Percentiles rank a stretch among this genome's conserved stretches.
These are phyloP conservation scores for Lasioglossum morio DNA, from an alignment of 2,888 invertebrate genomes.

Conservation along the genomic window DNA sequence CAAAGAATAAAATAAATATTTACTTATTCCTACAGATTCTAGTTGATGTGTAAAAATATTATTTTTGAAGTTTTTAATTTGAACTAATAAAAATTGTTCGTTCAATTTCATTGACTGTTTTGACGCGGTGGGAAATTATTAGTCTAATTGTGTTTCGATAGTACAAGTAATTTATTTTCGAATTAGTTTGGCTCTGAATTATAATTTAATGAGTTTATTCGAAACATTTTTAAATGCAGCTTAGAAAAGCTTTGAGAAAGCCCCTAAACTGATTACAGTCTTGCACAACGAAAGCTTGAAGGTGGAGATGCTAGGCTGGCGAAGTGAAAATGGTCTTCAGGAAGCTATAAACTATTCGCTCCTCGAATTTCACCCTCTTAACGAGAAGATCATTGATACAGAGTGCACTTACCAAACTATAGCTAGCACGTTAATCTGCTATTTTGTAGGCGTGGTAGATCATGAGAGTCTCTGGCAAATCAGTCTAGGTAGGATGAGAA, in stretches of 20 bases:
- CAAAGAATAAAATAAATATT: background rate
- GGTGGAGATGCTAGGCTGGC: background rate
- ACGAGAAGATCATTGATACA: constrained; percentile 1
- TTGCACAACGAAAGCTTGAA: background rate
- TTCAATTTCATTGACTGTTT: too few relatives aligned
- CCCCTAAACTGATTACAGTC: background rate
- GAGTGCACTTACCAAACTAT: background rate
- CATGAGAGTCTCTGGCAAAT: background rate
- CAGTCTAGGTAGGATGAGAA: background rate
- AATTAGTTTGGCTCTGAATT: background rate
- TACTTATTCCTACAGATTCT: too few relatives aligned
- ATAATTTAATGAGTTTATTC: background rate
- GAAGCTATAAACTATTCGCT: background rate
- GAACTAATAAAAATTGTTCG: too few relatives aligned
- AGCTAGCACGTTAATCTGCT: background rate
- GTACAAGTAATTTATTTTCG: too few relatives aligned
- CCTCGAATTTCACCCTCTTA: background rate
- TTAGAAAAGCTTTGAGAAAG: background rate
- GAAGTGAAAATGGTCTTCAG: background rate
- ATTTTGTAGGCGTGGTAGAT: background rate
- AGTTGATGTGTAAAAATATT: too few relatives aligned
- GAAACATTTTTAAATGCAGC: background rate
- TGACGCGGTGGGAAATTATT: too few relatives aligned
- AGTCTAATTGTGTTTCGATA: too few relatives aligned
- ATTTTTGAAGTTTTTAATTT: too few relatives aligned